phyloP scores from a whole-genome alignment of 2,888 invertebrate species.

The Adelognathus sp. region DNA sequence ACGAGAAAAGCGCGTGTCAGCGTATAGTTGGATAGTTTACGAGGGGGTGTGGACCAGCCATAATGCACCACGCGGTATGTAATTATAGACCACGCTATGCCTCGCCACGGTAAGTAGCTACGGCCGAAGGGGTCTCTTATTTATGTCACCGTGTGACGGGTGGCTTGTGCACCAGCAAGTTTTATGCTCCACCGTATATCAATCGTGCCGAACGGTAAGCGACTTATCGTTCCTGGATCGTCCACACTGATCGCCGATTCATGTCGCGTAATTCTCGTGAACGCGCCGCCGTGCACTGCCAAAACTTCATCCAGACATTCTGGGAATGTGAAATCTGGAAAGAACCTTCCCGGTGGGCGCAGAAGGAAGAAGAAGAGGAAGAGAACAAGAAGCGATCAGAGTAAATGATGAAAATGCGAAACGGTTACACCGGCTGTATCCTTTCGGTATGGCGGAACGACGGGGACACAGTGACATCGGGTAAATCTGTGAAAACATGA shows the following conservation, averaged over 20 bases:
- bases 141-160: conserved; percentile 54
- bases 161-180: conserved; percentile 24
- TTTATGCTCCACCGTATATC: conserved; percentile 45
- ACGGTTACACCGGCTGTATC: conserved; percentile 3
- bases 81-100: conserved; percentile 47
- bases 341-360: not conserved
- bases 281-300: not conserved
- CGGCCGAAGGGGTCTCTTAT: conserved; percentile 47
- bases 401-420: conserved; percentile 42
- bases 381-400: not conserved
- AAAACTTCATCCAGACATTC: conserved; percentile 1
- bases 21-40: conserved; percentile 40
- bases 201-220: conserved; percentile 27
- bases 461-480: conserved; percentile 25
- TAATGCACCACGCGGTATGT: conserved; percentile 49
- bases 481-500: conserved; percentile 50
- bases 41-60: conserved; percentile 35
- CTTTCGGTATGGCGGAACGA: conserved; percentile 37
- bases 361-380: not conserved
- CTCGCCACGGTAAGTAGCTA: conserved; percentile 31
- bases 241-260: conserved; percentile 17
- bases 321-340: not conserved
- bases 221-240: conserved; percentile 9
- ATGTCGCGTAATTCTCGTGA: not conserved
- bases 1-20: conserved; percentile 43